Conservation (phyloP, 2,797 vertebrate species). For the Pseudotriccus pelzelni region DNA sequence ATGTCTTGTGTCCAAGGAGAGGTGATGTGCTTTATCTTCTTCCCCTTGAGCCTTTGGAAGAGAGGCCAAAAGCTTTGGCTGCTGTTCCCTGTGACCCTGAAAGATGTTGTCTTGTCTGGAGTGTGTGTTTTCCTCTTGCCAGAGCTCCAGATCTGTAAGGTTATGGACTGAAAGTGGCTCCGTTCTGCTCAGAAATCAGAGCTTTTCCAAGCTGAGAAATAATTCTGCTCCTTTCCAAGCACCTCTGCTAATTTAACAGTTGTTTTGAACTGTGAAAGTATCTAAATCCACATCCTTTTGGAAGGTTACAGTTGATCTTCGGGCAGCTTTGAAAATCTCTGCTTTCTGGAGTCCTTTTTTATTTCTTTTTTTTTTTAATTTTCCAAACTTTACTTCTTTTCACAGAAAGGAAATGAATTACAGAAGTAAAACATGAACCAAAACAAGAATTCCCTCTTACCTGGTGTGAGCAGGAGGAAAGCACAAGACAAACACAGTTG, state of each 20-base stretch:
- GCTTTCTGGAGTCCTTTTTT: neutral
- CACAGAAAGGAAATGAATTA: slow-evolving; percentile 69
- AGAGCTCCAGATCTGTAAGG: accelerated
- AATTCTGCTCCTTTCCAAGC: neutral
- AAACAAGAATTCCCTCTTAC: slow-evolving; percentile 39
- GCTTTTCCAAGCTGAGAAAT: slow-evolving; percentile 11
- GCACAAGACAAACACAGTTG: neutral
- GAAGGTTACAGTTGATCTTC: neutral
- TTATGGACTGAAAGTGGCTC: neutral
- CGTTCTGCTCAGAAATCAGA: neutral
- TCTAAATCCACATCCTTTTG: neutral
- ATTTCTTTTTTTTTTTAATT: slow-evolving; percentile 19
- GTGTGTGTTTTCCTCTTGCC: accelerated
- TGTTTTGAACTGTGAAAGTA: neutral
- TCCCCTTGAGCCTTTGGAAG: neutral
- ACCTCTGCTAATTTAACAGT: neutral
- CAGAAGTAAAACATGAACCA: slow-evolving; percentile 54
- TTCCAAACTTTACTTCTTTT: slow-evolving; percentile 67
- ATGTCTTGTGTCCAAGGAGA: neutral
- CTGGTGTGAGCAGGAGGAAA: slow-evolving; percentile 31
- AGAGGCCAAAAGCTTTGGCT: neutral
- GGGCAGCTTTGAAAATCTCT: slow-evolving; percentile 33
- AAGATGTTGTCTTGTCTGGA: neutral
- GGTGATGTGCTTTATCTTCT: accelerated
- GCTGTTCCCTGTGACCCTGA: neutral